Evolutionary conservation across 1,140 invertebrate species (phyloP).

Genomic region (Polypedilum pembai): DNA sequence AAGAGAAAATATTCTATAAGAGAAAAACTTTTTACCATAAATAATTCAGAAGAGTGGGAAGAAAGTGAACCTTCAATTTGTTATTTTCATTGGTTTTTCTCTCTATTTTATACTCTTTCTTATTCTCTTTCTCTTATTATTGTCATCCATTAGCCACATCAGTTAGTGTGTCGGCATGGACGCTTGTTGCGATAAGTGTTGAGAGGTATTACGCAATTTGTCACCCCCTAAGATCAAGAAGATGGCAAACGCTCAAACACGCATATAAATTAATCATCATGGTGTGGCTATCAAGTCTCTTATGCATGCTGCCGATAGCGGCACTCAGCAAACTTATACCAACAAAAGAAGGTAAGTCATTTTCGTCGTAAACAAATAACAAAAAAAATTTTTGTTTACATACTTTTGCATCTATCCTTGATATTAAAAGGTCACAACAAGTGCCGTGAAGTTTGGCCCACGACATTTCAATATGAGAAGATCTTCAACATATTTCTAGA

Average conservation of each 20-base stretch:
- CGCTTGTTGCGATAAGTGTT: slow-evolving; percentile 79
- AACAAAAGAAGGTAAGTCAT: slow-evolving; percentile 37
- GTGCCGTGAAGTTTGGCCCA: slow-evolving; percentile 66
- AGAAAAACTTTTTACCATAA: no score
- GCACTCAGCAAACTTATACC: slow-evolving; percentile 55
- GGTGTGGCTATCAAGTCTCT: slow-evolving; percentile 63
- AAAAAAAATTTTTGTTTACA: background rate
- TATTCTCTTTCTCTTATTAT: background rate
- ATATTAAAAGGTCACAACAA: slow-evolving; percentile 46
- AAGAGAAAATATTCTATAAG: no score
- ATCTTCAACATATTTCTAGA: slow-evolving; percentile 70
- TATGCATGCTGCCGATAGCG: slow-evolving; percentile 61
- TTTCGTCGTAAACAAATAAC: background rate
- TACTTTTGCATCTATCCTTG: background rate
- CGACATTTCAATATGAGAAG: slow-evolving; percentile 50
- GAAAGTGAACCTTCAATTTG: no score
- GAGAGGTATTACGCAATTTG: slow-evolving; percentile 91
- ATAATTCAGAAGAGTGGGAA: no score
- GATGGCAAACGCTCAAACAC: slow-evolving; percentile 85
- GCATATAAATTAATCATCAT: slow-evolving; percentile 77
- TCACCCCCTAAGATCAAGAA: slow-evolving; percentile 69
- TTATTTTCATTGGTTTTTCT: background rate
- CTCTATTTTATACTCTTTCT: background rate
- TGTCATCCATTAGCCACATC: slow-evolving; percentile 62
- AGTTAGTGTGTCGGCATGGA: slow-evolving; percentile 80